Base-by-base conservation (phyloP, 2,888 invertebrate species). In the Drosophila eohydei region DNA sequence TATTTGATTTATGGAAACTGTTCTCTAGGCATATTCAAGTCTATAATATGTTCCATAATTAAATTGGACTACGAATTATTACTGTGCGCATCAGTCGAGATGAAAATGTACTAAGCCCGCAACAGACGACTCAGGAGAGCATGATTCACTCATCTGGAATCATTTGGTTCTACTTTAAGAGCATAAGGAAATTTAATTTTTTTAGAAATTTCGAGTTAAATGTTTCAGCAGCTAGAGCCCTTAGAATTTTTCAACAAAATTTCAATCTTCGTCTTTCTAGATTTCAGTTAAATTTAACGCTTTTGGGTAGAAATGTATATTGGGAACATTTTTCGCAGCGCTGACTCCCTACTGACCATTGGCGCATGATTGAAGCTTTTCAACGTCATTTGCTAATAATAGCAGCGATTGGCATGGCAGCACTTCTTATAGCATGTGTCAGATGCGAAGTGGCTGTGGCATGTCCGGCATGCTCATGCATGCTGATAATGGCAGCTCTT, bases 301-400 rank as follows among this genome's bases (percentile, higher is more conserved):
- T 52, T 40, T 54, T 28, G 12, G 2, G 4, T 3, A 8, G 43
- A 36, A 67, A 61, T 65, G 12, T 11, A 8, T 38, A 14, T 11
- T 36, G 30, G 46, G 80, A 79, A 74, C 48, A 9, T 4, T 12
- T 5, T 8, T 12, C 16, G 30, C 32, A 32, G 30, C 21, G 32
- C 30, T n/a, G 32, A 38, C 43, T 57, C 32, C 28, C 50, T n/a
- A 34, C 51, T 68, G 66, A 48, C 82, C 71, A 81, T 72, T 71
- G 63, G 63, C 61, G 69, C 71, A 59, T 74, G 74, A 83, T 74
- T 81, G 81, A 76, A 79, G 82, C 68, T 58, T 72, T 68, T 70
- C 66, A 70, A 68, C 74, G 67, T 74, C 74, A 76, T 81, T 81
- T 74, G 68, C 74, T 80, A 83, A 77, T 74, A 71, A 59, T 41